Evolutionary conservation across 2,113 vertebrate genomes (phyloP).

Genomic region (Corynorhinus townsendii): DNA sequence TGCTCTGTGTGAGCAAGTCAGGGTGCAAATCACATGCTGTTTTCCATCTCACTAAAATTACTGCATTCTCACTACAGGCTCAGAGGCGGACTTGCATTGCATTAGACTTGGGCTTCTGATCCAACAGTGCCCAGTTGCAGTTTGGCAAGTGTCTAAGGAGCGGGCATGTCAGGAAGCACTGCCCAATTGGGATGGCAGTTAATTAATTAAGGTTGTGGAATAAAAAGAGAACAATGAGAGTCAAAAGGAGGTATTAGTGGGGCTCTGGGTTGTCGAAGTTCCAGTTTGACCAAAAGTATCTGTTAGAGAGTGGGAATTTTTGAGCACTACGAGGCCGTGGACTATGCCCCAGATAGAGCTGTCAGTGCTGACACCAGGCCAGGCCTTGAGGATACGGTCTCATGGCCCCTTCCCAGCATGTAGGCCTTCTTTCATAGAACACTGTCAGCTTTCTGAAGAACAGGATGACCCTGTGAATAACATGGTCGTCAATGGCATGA

Average conservation of each 20-base stretch:
- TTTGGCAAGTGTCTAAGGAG: not conserved
- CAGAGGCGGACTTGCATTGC: not conserved
- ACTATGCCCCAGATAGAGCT: no score
- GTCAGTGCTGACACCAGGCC: no score
- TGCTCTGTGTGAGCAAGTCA: no score
- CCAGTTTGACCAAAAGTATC: not conserved
- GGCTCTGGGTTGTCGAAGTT: accelerated
- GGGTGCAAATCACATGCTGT: accelerated
- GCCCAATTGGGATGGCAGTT: not conserved
- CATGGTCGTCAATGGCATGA: no score
- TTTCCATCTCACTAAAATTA: not conserved
- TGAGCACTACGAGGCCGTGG: no score
- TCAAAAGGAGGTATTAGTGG: not conserved
- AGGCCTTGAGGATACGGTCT: no score
- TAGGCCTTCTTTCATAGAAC: no score
- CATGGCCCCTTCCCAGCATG: no score
- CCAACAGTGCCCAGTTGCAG: not conserved
- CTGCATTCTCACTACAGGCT: not conserved
- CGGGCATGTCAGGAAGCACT: not conserved
- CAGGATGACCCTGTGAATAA: no score
- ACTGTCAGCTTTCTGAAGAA: no score
- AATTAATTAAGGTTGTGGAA: not conserved
- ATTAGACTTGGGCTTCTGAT: not conserved
- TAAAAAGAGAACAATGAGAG: not conserved
- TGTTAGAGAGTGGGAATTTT: no score